Evolutionary conservation across 2,113 vertebrate genomes (phyloP), one percentile per base, ranked within the genome.

Genomic region (Haliaeetus leucogaster): DNA sequence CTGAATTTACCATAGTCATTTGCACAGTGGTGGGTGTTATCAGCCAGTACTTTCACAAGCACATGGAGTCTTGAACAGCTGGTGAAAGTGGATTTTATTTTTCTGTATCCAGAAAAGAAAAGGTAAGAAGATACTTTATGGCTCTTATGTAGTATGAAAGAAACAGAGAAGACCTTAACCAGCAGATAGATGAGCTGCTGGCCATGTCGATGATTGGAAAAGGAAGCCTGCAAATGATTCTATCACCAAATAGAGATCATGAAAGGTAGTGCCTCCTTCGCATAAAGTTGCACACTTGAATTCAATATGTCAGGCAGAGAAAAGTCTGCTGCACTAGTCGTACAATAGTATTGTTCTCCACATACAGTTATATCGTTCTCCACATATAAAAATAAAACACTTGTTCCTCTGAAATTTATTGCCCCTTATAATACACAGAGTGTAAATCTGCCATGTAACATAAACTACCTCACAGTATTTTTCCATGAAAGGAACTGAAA

Each of bases 171-270:
- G 47, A 63, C 5, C n/a, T 66, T 50, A 76, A 71, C 21, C 30
- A 79, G 22, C 3, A 65, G 27, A 40, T 14, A 74, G 5, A 23
- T 1, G 0, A 63, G 20, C 21, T 55, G 18, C 10, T 70, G 32
- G 9, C 9, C 5, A 17, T 26, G 13, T 9, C 2, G 4, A 3
- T 70, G 27, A 47, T 4, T 5, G 0, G 36, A 61, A 83, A 72
- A 66, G 9, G 32, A 88, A 72, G 48, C 5, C 23, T 91, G 16
- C 14, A 55, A 52, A 66, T 58, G 10, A 42, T 29, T 72, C 18
- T 61, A 2, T 79, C 66, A 61, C 27, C 34, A 88, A 38, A n/a
- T 4, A 42, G 45, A 42, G 34, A 85, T 34, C 22, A 56, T 45
- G 42, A 77, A 90, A 90, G 52, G 15, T 58, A 72, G 13, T 32